Evolutionary conservation across 2,888 invertebrate species (phyloP), one percentile per base, ranked within the genome.

Genomic region (Drosophila neonasuta): DNA sequence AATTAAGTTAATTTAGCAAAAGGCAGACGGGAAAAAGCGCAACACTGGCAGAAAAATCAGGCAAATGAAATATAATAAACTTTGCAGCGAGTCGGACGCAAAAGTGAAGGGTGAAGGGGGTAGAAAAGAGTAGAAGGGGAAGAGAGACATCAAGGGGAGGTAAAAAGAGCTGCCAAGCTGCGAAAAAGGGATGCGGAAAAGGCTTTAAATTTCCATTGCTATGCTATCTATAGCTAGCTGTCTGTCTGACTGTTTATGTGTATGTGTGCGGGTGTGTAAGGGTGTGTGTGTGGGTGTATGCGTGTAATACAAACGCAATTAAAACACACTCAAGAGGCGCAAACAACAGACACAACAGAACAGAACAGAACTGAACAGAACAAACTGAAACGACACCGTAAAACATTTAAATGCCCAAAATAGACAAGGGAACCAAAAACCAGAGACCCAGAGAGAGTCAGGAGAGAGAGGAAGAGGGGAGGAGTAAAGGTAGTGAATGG

Each of bases 221-320:
- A 62, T 57, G 52, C 45, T 34, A 61, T 62, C 51, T 59, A 50
- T 50, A 13, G 30, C 49, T 32, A n/a, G 49, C 30, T 15, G 50
- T 15, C 15, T 39, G 60, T 64, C 17, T 15, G 15, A 15, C 55
- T 55, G 60, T 48, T 55, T 63, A 42, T 62, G 57, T 51, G 54
- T 13, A 13, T 15, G 51, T 59, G 65, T 57, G 46, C 17, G 68
- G 41, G 64, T 59, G 60, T 46, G 63, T 48, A 46, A 59, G 46
- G 58, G 66, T 50, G 66, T 51, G 65, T 30, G 30, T 56, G 44
- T 39, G 65, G 54, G 72, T 57, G 73, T 82, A 66, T 68, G 77
- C 71, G 80, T 81, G 82, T 87, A 85, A 85, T 87, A 82, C 84
- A 85, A 85, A 85, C 84, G 84, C 84, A 85, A 85, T 85, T 85